Conservation (phyloP, 2,888 invertebrate genomes). For the Mechanitis messenoides region DNA sequence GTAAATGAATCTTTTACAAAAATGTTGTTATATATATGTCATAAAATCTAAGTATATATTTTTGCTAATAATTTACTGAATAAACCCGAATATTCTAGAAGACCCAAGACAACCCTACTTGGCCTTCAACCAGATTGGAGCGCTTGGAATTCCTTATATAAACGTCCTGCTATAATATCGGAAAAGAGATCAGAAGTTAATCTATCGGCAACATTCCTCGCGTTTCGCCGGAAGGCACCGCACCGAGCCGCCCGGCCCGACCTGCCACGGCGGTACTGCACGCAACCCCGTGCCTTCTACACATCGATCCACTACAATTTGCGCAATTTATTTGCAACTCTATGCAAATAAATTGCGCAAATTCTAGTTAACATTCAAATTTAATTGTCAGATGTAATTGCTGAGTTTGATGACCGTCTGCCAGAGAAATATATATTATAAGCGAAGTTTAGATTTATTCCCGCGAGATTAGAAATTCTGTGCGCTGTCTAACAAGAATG, state of each 20-base stretch:
- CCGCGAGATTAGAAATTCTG: neutral
- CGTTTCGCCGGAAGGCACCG: constrained; percentile 73
- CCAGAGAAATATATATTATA: neutral
- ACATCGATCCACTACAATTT: constrained; percentile 51
- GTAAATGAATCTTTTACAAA: neutral
- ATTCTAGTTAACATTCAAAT: constrained; percentile 25
- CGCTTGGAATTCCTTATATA: constrained; percentile 73
- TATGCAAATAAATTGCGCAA: constrained; percentile 31
- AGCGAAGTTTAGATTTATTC: constrained; percentile 8
- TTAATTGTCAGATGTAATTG: constrained; percentile 21
- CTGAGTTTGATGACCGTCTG: constrained; percentile 20
- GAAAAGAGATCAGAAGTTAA: constrained; percentile 77
- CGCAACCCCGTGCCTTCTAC: constrained; percentile 54
- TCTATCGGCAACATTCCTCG: constrained; percentile 76
- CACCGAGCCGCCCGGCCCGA: constrained; percentile 32
- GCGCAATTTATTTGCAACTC: constrained; percentile 40
- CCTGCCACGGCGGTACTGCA: constrained; percentile 52
- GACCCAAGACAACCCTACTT: constrained; percentile 46
- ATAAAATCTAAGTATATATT: neutral
- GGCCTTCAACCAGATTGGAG: constrained; percentile 69
- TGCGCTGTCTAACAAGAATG: neutral
- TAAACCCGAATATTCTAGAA: constrained; percentile 2
- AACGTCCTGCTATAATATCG: constrained; percentile 72
- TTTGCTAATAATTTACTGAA: constrained; percentile 9
- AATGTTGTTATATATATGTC: neutral